Conservation (phyloP, 2,888 invertebrate genomes). For the Callosobruchus maculatus region DNA sequence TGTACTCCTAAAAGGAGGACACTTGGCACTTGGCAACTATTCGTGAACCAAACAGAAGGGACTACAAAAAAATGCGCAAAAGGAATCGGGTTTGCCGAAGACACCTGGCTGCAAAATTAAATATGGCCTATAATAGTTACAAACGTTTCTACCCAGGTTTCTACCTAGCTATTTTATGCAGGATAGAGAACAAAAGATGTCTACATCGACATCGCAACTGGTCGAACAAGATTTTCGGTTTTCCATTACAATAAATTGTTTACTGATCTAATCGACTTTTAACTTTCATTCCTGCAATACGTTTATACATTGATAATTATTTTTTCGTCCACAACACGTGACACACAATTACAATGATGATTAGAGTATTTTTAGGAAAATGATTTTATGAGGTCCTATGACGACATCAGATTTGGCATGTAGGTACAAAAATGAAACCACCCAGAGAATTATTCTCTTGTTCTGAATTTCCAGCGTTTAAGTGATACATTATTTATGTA, state of each 20-base stretch:
- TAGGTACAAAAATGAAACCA: not conserved
- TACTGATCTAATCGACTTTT: not conserved
- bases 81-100: not conserved
- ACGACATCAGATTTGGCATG: not conserved
- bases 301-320: slow-evolving; percentile 7
- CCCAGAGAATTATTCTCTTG: not conserved
- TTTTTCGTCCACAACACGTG: slow-evolving; percentile 23
- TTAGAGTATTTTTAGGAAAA: slow-evolving; percentile 25
- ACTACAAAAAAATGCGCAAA: no score
- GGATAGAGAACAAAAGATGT: not conserved
- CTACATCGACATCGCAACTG: not conserved
- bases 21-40: no score
- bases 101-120: slow-evolving; percentile 42
- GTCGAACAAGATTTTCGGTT: not conserved
- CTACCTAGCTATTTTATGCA: not conserved
- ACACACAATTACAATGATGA: slow-evolving; percentile 13
- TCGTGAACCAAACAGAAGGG: no score
- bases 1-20: no score
- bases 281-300: not conserved
- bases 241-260: not conserved
- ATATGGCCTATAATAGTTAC: slow-evolving; percentile 43
- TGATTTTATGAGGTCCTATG: slow-evolving; percentile 13
- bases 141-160: no score
- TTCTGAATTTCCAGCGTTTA: not conserved
- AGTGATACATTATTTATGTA: not conserved